Conservation (phyloP, 92 coral and sea anemone genomes). For the Pocillopora meandrina region DNA sequence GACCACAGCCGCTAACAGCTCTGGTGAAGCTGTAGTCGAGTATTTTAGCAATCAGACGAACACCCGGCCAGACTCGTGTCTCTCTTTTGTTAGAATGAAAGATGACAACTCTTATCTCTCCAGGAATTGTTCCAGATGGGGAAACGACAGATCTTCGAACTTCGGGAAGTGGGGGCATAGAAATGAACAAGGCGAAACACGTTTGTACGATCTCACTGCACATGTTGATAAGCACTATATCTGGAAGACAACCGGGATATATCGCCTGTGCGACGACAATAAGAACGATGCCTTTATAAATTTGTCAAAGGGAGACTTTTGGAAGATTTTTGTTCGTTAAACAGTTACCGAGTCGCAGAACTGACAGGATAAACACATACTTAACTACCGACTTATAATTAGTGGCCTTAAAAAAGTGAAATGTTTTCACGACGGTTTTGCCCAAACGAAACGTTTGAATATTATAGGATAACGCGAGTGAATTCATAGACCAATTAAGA, state of each 20-base stretch:
- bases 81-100: conserved; percentile 13
- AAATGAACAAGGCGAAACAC: not conserved
- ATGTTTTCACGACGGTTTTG: too few relatives aligned
- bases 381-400: too few relatives aligned
- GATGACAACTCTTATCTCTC: conserved; percentile 34
- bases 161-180: conserved; percentile 7
- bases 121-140: conserved; percentile 26
- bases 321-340: too few relatives aligned
- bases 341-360: too few relatives aligned
- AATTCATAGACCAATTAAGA: too few relatives aligned
- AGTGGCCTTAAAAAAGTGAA: too few relatives aligned
- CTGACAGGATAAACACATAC: too few relatives aligned
- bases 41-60: too few relatives aligned
- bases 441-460: too few relatives aligned
- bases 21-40: too few relatives aligned
- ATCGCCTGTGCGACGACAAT: conserved; percentile 48
- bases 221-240: conserved; percentile 17
- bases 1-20: too few relatives aligned
- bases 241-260: conserved; percentile 30
- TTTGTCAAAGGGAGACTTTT: not conserved
- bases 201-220: conserved; percentile 46
- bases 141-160: not conserved
- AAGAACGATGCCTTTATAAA: not conserved
- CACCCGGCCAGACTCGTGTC: conserved; percentile 25
- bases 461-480: too few relatives aligned